These are phyloP conservation scores for Leptobrachium leishanense DNA, from an alignment of 2,113 vertebrate species.

Conservation along the genomic window DNA sequence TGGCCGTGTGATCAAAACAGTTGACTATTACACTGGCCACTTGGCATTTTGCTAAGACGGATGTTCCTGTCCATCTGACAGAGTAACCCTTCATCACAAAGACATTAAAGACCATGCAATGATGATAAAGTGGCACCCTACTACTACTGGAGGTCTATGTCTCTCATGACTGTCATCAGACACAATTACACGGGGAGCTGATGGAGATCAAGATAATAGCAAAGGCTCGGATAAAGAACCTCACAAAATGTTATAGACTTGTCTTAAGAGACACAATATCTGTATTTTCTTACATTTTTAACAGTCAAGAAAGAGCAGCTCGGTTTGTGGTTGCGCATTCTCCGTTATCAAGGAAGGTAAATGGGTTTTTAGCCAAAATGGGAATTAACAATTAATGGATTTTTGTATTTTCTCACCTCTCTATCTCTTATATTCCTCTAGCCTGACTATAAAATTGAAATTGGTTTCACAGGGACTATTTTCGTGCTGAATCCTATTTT, in stretches of 20 bases:
- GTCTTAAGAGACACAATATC: conserved; percentile 21
- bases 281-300: conserved; percentile 5
- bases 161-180: too few species aligned
- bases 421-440: conserved; percentile 38
- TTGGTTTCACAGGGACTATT: conserved; percentile 48
- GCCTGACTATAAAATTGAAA: conserved; percentile 46
- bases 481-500: conserved; percentile 49
- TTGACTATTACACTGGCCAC: too few species aligned
- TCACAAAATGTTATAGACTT: neutral
- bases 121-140: too few species aligned
- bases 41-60: too few species aligned
- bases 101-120: too few species aligned
- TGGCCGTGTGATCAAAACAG: too few species aligned
- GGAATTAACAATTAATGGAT: conserved; percentile 49
- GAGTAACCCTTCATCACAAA: too few species aligned
- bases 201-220: too few species aligned
- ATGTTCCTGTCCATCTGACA: too few species aligned
- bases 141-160: too few species aligned
- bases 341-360: conserved; percentile 38
- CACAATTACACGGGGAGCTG: too few species aligned
- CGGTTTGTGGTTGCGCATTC: conserved; percentile 30
- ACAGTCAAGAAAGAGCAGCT: conserved; percentile 20
- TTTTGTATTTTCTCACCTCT: conserved; percentile 41
- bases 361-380: conserved; percentile 46
- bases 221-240: too few species aligned